These are phyloP conservation scores for Epicampocera succincta DNA, from an alignment of 2,888 invertebrate genomes.

Conservation along the genomic window DNA sequence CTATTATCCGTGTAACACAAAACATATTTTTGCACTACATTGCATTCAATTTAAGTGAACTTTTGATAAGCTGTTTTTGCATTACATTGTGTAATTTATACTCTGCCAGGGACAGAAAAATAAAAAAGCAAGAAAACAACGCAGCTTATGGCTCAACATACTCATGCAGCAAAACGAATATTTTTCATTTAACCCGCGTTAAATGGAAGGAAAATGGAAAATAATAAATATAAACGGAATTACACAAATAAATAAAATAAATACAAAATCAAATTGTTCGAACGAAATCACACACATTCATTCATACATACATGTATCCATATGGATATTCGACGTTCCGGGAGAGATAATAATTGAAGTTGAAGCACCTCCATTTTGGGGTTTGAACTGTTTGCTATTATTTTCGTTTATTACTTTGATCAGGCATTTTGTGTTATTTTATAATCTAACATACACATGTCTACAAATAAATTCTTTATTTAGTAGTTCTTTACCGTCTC, in stretches of 20 bases:
- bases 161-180: background rate
- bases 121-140: background rate
- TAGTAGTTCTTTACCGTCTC: no score
- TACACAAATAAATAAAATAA: slow-evolving; percentile 24
- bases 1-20: slow-evolving; percentile 36
- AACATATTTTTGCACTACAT: slow-evolving; percentile 63
- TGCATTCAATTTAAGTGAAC: slow-evolving; percentile 65
- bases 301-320: background rate
- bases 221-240: slow-evolving; percentile 42
- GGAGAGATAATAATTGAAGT: background rate
- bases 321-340: no score
- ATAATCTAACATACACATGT: no score
- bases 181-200: slow-evolving; percentile 29
- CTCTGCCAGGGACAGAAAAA: background rate
- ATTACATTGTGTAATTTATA: slow-evolving; percentile 48
- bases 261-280: slow-evolving; percentile 34
- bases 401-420: no score
- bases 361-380: no score
- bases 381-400: no score
- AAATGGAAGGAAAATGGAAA: slow-evolving; percentile 50
- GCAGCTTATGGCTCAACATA: slow-evolving; percentile 3
- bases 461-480: no score
- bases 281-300: background rate
- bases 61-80: slow-evolving; percentile 48
- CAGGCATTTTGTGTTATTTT: no score